Conservation (phyloP, 2,888 invertebrate genomes). For the Celastrina argiolus region DNA sequence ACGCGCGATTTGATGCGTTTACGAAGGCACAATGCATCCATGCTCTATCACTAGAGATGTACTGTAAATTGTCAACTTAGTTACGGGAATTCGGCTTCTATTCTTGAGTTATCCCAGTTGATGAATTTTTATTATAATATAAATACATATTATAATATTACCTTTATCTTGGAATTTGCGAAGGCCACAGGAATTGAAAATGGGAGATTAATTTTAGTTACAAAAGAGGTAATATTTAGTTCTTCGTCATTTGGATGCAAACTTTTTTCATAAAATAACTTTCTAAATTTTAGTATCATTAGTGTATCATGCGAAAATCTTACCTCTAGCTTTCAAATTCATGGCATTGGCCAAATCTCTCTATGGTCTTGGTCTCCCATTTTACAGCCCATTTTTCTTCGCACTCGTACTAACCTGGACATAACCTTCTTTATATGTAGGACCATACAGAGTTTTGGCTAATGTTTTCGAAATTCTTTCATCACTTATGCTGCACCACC, state of each 20-base stretch:
- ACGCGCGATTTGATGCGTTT: too few species aligned
- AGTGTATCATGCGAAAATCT: background rate
- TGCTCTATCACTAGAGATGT: too few species aligned
- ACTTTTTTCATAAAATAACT: background rate
- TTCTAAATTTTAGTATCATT: background rate
- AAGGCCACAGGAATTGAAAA: constrained; percentile 7
- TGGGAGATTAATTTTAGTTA: constrained; percentile 23
- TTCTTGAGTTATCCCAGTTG: too few species aligned
- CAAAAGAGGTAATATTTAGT: constrained; percentile 51
- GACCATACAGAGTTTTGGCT: constrained; percentile 73
- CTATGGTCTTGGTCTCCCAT: constrained; percentile 58
- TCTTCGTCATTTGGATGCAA: background rate
- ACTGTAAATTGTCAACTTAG: too few species aligned
- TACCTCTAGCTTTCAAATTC: constrained; percentile 46
- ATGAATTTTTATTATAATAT: too few species aligned
- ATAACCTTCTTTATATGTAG: constrained; percentile 16
- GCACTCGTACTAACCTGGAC: constrained; percentile 11
- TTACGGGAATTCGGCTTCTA: too few species aligned
- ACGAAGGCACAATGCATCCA: too few species aligned
- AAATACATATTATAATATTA: too few species aligned
- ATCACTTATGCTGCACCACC: background rate
- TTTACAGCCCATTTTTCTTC: constrained; percentile 24
- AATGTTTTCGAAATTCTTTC: constrained; percentile 41
- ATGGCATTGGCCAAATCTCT: constrained; percentile 71
- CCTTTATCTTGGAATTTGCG: background rate